Conservation (phyloP, 2,888 invertebrate species). For the Crocallis elinguaria region DNA sequence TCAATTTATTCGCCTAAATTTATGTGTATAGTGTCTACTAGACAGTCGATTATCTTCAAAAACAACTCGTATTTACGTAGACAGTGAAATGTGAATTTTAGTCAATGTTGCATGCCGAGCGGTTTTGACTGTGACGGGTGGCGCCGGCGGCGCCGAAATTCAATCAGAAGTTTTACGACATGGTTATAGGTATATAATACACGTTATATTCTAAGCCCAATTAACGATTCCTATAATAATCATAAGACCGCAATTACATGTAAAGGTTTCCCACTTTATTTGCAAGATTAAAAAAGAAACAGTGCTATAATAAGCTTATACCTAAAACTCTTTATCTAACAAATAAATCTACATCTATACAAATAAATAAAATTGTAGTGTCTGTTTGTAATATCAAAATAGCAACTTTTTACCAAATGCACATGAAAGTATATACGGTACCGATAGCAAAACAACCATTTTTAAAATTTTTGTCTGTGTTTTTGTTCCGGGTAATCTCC, state of each 20-base stretch:
- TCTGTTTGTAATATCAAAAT: no score
- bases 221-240: slow-evolving; percentile 1
- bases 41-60: slow-evolving; percentile 14
- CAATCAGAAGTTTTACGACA: slow-evolving; percentile 27
- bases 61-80: slow-evolving; percentile 6
- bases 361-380: no score
- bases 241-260: background rate
- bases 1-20: slow-evolving; percentile 20
- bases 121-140: slow-evolving; percentile 6
- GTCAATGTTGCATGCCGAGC: slow-evolving; percentile 19
- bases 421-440: no score
- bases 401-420: no score
- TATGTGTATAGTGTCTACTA: slow-evolving; percentile 11
- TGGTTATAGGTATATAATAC: slow-evolving; percentile 7
- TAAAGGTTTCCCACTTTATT: background rate
- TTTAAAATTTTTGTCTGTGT: no score
- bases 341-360: no score
- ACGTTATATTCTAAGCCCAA: slow-evolving; percentile 14
- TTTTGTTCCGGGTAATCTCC: no score
- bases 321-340: background rate
- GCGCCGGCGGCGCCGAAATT: slow-evolving; percentile 22
- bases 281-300: background rate
- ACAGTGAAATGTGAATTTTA: slow-evolving; percentile 20
- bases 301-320: background rate
- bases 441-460: no score